A percentile compares a stretch with the other conserved stretches of the same genome.
These are phyloP conservation scores for Candidula unifasciata DNA, from an alignment of 2,888 invertebrate genomes.

Conservation along the genomic window DNA sequence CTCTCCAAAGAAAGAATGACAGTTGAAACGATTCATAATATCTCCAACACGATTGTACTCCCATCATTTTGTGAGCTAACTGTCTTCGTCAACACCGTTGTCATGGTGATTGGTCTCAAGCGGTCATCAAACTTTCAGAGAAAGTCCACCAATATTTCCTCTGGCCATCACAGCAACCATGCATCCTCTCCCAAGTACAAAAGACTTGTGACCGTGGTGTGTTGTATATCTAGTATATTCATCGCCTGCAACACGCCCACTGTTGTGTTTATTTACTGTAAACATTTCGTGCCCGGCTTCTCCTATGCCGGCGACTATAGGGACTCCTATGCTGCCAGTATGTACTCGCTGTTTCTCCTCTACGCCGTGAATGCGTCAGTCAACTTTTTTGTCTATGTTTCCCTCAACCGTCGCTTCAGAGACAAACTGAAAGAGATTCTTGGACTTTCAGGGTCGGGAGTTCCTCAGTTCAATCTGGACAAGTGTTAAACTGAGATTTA, in stretches of 20 bases:
- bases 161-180: neutral
- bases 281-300: too few species aligned
- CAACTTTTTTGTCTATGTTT: slow-evolving; percentile 11
- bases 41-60: slow-evolving; percentile 1
- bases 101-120: slow-evolving; percentile 1
- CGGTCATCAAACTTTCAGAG: neutral
- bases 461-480: too few species aligned
- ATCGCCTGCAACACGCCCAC: too few species aligned
- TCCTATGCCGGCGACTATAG: too few species aligned
- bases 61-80: slow-evolving; percentile 14
- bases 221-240: too few species aligned
- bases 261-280: too few species aligned
- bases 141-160: too few species aligned
- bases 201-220: too few species aligned
- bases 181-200: neutral
- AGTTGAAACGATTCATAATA: slow-evolving; percentile 10
- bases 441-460: too few species aligned
- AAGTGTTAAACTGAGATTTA: too few species aligned
- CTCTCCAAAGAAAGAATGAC: neutral
- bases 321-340: neutral
- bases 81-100: neutral
- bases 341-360: slow-evolving; percentile 1
- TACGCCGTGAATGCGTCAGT: neutral
- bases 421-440: neutral
- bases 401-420: neutral